Conservation (phyloP, 1,140 invertebrate genomes). For the Nilaparvata lugens region DNA sequence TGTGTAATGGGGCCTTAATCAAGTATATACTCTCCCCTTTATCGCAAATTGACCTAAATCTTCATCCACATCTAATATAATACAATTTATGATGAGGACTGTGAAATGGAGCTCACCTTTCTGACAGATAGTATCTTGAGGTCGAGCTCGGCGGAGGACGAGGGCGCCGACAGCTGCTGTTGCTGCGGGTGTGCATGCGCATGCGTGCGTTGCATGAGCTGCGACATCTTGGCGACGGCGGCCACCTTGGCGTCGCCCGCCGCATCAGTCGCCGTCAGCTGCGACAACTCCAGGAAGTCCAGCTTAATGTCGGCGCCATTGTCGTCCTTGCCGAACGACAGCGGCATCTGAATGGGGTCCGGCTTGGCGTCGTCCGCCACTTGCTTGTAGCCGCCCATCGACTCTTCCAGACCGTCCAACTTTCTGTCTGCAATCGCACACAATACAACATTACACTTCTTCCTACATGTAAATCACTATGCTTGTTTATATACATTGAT, state of each 20-base stretch:
- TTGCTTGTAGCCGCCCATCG: conserved; percentile 38
- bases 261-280: conserved; percentile 39
- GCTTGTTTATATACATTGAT: too few species aligned
- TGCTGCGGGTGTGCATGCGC: conserved; percentile 45
- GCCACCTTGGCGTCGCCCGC: conserved; percentile 42
- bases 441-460: too few species aligned
- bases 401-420: conserved; percentile 29
- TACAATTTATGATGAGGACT: conserved; percentile 8
- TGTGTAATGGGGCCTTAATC: too few species aligned
- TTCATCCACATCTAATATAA: not conserved
- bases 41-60: too few species aligned
- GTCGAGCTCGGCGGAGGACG: conserved; percentile 78
- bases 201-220: conserved; percentile 27
- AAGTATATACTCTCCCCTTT: too few species aligned
- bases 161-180: conserved; percentile 57
- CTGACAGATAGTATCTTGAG: conserved; percentile 91
- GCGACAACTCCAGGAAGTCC: conserved; percentile 76
- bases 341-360: conserved; percentile 49
- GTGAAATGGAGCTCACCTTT: conserved; percentile 45
- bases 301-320: conserved; percentile 82
- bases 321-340: conserved; percentile 53
- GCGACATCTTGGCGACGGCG: conserved; percentile 59
- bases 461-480: too few species aligned
- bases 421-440: conserved; percentile 23
- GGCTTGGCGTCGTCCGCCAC: conserved; percentile 39